These are phyloP conservation scores for Equus przewalskii DNA, from an alignment of 2,113 vertebrate species.

Conservation along the genomic window DNA sequence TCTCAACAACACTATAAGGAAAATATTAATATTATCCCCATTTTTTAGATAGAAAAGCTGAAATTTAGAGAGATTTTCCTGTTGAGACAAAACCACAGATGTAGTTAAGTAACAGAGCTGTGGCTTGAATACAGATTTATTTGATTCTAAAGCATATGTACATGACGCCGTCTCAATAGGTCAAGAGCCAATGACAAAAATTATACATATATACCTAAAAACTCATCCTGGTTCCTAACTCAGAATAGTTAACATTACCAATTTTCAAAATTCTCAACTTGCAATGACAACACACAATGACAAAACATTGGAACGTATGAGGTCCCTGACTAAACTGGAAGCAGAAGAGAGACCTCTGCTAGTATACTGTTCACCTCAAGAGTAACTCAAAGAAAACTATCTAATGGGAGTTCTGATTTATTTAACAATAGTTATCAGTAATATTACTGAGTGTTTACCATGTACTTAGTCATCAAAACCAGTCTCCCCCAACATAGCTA, in stretches of 20 bases:
- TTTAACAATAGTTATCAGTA: neutral
- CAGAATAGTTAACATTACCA: neutral
- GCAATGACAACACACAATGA: neutral
- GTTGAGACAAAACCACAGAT: neutral
- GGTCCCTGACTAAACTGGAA: neutral
- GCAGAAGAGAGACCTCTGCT: neutral
- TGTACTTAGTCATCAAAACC: neutral
- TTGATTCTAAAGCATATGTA: neutral
- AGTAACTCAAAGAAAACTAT: neutral
- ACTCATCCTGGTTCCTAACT: neutral
- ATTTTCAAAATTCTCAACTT: constrained; percentile 30
- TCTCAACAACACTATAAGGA: neutral
- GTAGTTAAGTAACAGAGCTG: neutral
- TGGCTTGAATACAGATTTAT: neutral
- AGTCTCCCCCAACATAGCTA: neutral
- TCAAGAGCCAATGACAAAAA: constrained; percentile 33
- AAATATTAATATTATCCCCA: neutral
- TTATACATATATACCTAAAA: neutral
- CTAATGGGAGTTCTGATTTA: neutral
- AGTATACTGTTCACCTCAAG: neutral
- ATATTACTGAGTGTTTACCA: neutral
- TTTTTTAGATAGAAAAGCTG: neutral
- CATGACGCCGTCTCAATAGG: neutral
- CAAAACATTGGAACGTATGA: neutral
- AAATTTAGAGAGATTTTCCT: neutral